phyloP scores from a whole-genome alignment of 2,888 invertebrate species.

The Drosophila borborema region DNA sequence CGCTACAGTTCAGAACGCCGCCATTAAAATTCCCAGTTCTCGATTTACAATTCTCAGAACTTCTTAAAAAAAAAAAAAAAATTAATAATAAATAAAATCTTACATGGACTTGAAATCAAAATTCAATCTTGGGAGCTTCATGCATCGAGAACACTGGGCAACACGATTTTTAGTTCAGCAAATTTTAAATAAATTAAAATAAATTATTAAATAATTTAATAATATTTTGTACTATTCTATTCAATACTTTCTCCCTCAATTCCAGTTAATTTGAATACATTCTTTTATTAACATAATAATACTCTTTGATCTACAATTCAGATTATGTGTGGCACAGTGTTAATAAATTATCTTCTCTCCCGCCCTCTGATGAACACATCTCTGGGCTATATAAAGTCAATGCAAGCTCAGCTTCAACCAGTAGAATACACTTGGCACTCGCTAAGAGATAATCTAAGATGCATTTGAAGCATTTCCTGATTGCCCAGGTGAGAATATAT shows the following conservation, averaged over 20 bases:
- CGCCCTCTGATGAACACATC: constrained; percentile 33
- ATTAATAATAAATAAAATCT: too few species aligned
- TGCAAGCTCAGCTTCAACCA: constrained; percentile 13
- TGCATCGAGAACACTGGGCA: not conserved
- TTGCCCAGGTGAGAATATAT: constrained; percentile 52
- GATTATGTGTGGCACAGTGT: not conserved
- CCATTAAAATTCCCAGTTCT: constrained; percentile 29
- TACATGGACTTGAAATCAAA: constrained; percentile 15
- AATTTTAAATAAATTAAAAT: not conserved
- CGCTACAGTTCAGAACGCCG: constrained; percentile 22
- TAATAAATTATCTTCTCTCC: constrained; percentile 22
- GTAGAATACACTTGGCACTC: constrained; percentile 38
- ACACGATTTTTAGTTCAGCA: not conserved
- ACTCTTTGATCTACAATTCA: not conserved
- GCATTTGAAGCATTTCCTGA: constrained; percentile 53
- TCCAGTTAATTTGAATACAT: not conserved
- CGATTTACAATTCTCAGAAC: not conserved
- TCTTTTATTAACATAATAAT: not conserved
- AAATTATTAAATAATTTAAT: not conserved
- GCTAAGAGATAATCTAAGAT: constrained; percentile 38
- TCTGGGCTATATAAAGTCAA: constrained; percentile 54
- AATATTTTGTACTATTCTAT: not conserved
- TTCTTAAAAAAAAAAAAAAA: not conserved
- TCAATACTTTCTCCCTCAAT: not conserved
- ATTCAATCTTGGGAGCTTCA: not conserved